Evolutionary conservation across 2,113 vertebrate species (phyloP), one percentile per base, ranked within the genome.

Genomic region (Chascanopsetta lugubris): DNA sequence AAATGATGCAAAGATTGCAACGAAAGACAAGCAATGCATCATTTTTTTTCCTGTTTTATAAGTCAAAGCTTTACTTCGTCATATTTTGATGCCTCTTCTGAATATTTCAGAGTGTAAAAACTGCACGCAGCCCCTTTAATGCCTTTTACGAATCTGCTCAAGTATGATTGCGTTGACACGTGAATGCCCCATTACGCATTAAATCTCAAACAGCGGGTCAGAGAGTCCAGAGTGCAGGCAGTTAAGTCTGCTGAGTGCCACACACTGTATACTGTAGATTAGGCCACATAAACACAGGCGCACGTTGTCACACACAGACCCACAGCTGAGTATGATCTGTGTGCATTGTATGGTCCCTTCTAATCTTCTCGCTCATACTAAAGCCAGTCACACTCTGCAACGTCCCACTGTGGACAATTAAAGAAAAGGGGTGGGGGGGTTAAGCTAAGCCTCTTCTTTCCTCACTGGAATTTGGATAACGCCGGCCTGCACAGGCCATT

Each of bases 401-500:
- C 67, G 67, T 75, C 25, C 50, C 48, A 61, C 26, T 71, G 65
- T 64, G 61, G 70, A 82, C 82, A 82, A 83, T 77, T 83, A 82
- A 75, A 81, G 70, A 77, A 82, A 55, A 11, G 65, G n/a, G 70
- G 61, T 64, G 74, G 13, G 65, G n/a, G 70, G 61, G 68, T 76
- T 82, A 70, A 72, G 76, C 57, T 85, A 78, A 86, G 69, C 75
- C 76, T 56, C 68, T 82, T n/a, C 59, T 83, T 79, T 75, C 74
- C 53, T 6, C 63, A 26, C 49, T 65, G 67, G 84, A 85, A 87
- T 84, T 77, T 74, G 80, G 80, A 47, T 58, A 82, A 79, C 61
- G 43, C 26, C 78, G 50, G 43, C 59, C 65, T 59, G 24, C 61
- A 54, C 51, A 72, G 76, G 65, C 83, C 49, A 61, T 56, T 75